Percentiles rank a stretch among this genome's conserved stretches.
Evolutionary conservation across 2,888 invertebrate species (phyloP).

Genomic region (Hirtodrosophila trivittata): DNA sequence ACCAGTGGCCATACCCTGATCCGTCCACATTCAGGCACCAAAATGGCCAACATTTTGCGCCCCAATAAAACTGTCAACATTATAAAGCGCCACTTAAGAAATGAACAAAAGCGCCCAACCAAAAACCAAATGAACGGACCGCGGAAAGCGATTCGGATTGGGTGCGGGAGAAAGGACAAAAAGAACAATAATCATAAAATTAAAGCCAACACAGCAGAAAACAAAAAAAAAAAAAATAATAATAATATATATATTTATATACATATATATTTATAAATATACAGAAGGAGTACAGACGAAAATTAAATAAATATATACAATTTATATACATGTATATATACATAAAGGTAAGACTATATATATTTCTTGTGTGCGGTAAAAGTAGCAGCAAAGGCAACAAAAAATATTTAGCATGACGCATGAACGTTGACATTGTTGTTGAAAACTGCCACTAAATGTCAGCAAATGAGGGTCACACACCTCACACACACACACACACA

Average conservation of each 20-base stretch:
- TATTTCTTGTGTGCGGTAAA: conserved; percentile 8
- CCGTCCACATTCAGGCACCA: conserved; percentile 7
- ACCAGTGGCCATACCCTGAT: conserved; percentile 26
- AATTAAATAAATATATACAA: conserved; percentile 75
- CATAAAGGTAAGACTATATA: conserved; percentile 13
- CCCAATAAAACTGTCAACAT: conserved; percentile 76
- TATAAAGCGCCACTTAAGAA: conserved; percentile 77
- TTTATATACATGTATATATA: conserved; percentile 70
- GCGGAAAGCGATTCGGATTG: conserved; percentile 24
- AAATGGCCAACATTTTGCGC: conserved; percentile 68
- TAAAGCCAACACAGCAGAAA: conserved; percentile 63
- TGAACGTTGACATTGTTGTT: conserved; percentile 70
- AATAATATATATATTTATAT: conserved; percentile 9
- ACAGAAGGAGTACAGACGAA: conserved; percentile 50
- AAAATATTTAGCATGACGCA: conserved; percentile 68
- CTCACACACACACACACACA: conserved; percentile 19
- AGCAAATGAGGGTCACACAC: conserved; percentile 72
- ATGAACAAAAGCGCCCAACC: conserved; percentile 63
- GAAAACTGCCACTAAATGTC: conserved; percentile 77
- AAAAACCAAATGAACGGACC: conserved; percentile 29
- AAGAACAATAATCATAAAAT: conserved; percentile 75
- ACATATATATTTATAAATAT: conserved; percentile 2
- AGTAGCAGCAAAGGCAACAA: conserved; percentile 16
- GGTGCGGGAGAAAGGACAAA: conserved; percentile 9
- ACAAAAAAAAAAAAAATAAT: conserved; percentile 29